Percentiles rank a stretch among this genome's conserved stretches.
Conservation (phyloP, 2,888 invertebrate species). For the Empis livida region DNA sequence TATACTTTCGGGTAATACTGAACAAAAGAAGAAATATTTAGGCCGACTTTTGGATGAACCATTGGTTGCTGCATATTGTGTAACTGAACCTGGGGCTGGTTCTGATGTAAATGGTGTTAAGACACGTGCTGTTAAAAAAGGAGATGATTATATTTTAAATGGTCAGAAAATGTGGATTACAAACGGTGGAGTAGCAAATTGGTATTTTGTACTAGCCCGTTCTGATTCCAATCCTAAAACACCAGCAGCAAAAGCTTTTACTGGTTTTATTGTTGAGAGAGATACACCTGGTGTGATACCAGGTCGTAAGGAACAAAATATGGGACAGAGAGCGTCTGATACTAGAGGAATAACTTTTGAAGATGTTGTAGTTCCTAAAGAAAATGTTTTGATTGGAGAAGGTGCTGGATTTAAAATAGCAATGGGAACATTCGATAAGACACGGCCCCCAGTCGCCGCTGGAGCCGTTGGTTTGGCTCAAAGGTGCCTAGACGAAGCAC, state of each 20-base stretch:
- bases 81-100: conserved; percentile 85
- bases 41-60: conserved; percentile 76
- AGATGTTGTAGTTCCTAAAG: conserved; percentile 57
- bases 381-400: conserved; percentile 52
- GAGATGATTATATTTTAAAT: conserved; percentile 76
- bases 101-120: conserved; percentile 82
- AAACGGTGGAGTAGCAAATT: conserved; percentile 84
- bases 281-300: conserved; percentile 49
- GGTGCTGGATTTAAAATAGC: conserved; percentile 63
- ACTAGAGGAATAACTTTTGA: conserved; percentile 61
- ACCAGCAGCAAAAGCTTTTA: conserved; percentile 70
- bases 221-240: conserved; percentile 78
- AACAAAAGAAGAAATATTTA: conserved; percentile 81
- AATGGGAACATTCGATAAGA: conserved; percentile 60
- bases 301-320: conserved; percentile 55
- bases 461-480: conserved; percentile 76
- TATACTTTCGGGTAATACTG: conserved; percentile 65
- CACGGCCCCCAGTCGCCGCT: conserved; percentile 62
- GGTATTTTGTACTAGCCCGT: conserved; percentile 82
- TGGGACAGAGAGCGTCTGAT: conserved; percentile 62
- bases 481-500: conserved; percentile 75
- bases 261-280: conserved; percentile 59
- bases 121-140: conserved; percentile 78
- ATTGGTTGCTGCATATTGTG: conserved; percentile 74
- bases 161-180: conserved; percentile 98